A percentile compares a stretch with the other conserved stretches of the same genome.
phyloP scores from a whole-genome alignment of 2,797 vertebrate genomes.

The Eupleurogrammus muticus region DNA sequence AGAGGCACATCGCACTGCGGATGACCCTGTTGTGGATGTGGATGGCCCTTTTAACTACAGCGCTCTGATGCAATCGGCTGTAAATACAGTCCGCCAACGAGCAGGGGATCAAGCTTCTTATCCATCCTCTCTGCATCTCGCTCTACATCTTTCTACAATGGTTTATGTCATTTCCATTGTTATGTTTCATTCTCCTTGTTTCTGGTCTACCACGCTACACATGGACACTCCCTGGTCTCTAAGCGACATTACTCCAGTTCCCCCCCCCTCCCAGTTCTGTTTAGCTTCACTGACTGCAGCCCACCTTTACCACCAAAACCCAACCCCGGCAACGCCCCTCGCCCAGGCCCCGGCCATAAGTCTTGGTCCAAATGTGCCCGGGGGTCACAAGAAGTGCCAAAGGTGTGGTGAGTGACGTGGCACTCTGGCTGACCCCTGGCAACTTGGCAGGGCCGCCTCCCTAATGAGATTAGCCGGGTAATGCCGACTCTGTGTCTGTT shows the following conservation, averaged over 20 bases:
- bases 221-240: conserved; percentile 23
- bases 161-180: conserved; percentile 36
- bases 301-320: conserved; percentile 38
- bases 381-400: conserved; percentile 79
- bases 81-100: conserved; percentile 82
- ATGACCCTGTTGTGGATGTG: conserved; percentile 73
- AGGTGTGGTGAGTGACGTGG: conserved; percentile 87
- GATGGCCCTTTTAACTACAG: conserved; percentile 73
- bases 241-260: conserved; percentile 22
- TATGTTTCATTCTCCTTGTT: conserved; percentile 28
- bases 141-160: conserved; percentile 25
- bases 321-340: conserved; percentile 40
- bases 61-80: conserved; percentile 78
- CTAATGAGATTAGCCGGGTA: conserved; percentile 89
- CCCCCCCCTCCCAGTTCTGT: conserved; percentile 5
- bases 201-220: conserved; percentile 18
- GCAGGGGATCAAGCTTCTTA: conserved; percentile 71
- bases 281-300: conserved; percentile 16
- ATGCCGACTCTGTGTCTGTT: conserved; percentile 88
- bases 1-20: conserved; percentile 70
- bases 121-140: conserved; percentile 47
- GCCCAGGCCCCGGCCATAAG: conserved; percentile 53
- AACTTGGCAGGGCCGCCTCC: conserved; percentile 83
- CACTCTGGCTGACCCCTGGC: conserved; percentile 88
- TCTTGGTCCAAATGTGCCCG: conserved; percentile 70